Base-by-base conservation (phyloP, 2,113 vertebrate genomes). In the Etheostoma cragini region DNA sequence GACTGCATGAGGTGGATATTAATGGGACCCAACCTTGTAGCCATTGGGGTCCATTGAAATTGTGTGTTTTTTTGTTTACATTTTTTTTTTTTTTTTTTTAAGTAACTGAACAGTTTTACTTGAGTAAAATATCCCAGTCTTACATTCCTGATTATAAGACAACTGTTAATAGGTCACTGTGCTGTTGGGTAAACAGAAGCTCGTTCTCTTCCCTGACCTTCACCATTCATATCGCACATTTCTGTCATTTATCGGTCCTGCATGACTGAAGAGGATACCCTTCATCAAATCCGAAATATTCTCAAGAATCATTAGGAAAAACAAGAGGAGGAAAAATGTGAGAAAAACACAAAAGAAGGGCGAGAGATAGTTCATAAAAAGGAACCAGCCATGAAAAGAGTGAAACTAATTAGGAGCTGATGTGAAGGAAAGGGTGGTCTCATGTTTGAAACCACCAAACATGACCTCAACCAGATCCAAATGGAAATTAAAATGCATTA, bases 401-500 rank as follows among this genome's bases (percentile, higher is more conserved):
- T 30, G 6, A 76, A 30, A 67, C 42, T 30, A 58, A 71, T 54
- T 63, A 47, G 42, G 26, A 71, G 35, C 15, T 83, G 57, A 66
- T 33, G 35, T 46, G 15, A 80, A 33, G 80, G 26, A 81, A 76
- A 73, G 58, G n/a, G 26, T 19, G 24, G 71, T 78, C 79, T 72
- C 24, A 70, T 74, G 45, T 74, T 80, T 72, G 49, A 78, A 75
- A 81, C 77, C 85, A 65, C 76, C 42, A 70, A 72, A 85, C 74
- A 66, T 15, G 52, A 84, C 76, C 79, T 81, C 73, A 91, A 84
- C 72, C 46, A 75, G 62, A 77, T 75, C 85, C 72, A 65, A 77
- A 86, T 68, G 73, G 45, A 22, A 54, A 78, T 67, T 61, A 60
- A 72, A 76, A 79, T 53, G 2, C 45, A 80, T 74, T 72, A n/a